Percentiles rank a stretch among this genome's conserved stretches.
These are phyloP conservation scores for Stegostoma tigrinum DNA, from an alignment of 2,113 vertebrate genomes.

Conservation along the genomic window DNA sequence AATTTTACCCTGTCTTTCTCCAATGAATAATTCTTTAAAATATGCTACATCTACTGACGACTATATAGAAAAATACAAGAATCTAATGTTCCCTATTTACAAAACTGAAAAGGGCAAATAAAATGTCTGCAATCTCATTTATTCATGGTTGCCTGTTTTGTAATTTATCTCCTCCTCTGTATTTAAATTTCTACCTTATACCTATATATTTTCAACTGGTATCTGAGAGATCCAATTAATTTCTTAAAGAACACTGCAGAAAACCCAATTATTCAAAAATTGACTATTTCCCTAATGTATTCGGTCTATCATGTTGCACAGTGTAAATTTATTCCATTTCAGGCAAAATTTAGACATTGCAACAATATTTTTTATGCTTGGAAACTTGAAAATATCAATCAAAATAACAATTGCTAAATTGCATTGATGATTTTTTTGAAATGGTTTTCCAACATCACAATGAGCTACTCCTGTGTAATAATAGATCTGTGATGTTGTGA, in stretches of 20 bases:
- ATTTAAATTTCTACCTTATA: background rate
- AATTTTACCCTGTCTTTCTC: too few species aligned
- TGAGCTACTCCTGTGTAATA: too few species aligned
- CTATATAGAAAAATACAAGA: too few species aligned
- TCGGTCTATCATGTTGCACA: background rate
- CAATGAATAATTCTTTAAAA: too few species aligned
- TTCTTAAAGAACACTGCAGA: background rate
- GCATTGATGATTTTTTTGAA: too few species aligned
- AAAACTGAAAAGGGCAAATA: too few species aligned
- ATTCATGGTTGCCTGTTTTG: background rate
- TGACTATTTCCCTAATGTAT: background rate
- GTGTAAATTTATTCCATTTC: background rate
- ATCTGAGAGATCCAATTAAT: background rate
- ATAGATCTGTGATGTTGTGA: too few species aligned
- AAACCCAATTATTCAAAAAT: background rate
- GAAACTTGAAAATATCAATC: background rate
- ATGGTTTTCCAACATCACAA: too few species aligned
- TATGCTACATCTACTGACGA: too few species aligned
- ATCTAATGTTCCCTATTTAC: too few species aligned
- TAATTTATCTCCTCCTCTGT: background rate
- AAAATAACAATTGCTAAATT: too few species aligned
- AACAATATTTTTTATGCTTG: background rate
- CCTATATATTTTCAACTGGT: background rate
- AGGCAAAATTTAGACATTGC: background rate
- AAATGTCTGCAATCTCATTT: background rate